A percentile compares a stretch with the other conserved stretches of the same genome.
These are phyloP conservation scores for Cephalopholis sonnerati DNA, from an alignment of 2,113 vertebrate species.

Conservation along the genomic window DNA sequence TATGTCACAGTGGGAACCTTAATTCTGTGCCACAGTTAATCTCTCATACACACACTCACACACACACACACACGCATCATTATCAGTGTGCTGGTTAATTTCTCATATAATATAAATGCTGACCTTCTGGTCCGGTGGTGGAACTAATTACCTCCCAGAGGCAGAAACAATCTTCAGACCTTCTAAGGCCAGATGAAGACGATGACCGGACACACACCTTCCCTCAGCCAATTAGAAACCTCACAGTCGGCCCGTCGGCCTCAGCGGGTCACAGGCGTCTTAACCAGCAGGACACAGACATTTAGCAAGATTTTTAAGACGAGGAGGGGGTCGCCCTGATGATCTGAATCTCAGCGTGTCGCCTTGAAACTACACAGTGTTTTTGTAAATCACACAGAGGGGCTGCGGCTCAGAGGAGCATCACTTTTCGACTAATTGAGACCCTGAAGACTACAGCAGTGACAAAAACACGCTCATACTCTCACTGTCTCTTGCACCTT, in stretches of 20 bases:
- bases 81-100: constrained; percentile 39
- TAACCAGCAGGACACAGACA: constrained; percentile 16
- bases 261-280: background rate
- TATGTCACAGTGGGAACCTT: background rate
- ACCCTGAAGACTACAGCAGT: background rate
- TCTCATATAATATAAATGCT: constrained; percentile 52
- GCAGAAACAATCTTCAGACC: constrained; percentile 4
- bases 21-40: constrained; percentile 13
- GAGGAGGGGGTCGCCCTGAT: background rate
- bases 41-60: background rate
- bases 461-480: background rate
- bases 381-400: background rate
- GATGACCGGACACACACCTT: background rate
- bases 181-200: constrained; percentile 30
- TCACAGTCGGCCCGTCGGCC: background rate
- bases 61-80: background rate
- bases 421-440: background rate
- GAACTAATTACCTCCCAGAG: constrained; percentile 55
- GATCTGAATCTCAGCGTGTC: background rate
- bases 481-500: background rate
- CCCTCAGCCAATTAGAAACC: constrained; percentile 19
- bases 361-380: background rate
- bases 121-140: constrained; percentile 41
- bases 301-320: background rate
- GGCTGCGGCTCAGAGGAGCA: background rate